Base-by-base conservation (phyloP, 2,888 invertebrate genomes). In the Dinocampus coccinellae region DNA sequence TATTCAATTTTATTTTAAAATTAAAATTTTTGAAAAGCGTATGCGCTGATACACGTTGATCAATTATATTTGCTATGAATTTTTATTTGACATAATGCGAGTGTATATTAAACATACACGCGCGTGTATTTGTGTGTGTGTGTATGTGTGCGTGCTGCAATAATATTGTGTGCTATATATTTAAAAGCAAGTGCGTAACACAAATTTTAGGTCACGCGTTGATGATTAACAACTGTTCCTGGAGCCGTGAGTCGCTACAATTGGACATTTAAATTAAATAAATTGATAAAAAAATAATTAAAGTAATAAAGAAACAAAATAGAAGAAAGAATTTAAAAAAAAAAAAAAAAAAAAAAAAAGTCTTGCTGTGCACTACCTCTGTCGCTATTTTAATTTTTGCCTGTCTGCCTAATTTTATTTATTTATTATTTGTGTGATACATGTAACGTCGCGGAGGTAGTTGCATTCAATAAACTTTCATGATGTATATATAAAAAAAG, bases 111-210 rank as follows among this genome's bases (percentile, higher is more conserved):
- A 53, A 67, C 34, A 65, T 71, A 68, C 65, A 55, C 29, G 67
- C 52, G 62, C 33, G 36, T 73, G 73, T 73, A 68, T 76, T 47
- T 74, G 72, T 72, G 70, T 70, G 66, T 73, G 7, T n/a, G n/a
- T n/a, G n/a, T n/a, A 73, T 72, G 69, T 79, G 79, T 77, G 78
- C 80, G 77, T 79, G 77, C 73, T 76, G 78, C 76, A 77, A 75
- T 78, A 78, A 77, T 75, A 77, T 73, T 78, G 76, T 77, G 74
- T 78, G 77, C 76, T 77, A 76, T 70, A 70, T 73, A 70, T 67
- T n/a, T 71, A 76, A 77, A 70, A 67, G 16, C 47, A 72, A 72
- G 68, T 65, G 69, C 71, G 70, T 75, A 70, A 73, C 73, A 61
- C 72, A 70, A n/a, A 69, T 70, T 42, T 24, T 70, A 74, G 73